A percentile compares a stretch with the other conserved stretches of the same genome.
Conservation (phyloP, 2,888 invertebrate genomes). For the Suillia variegata region DNA sequence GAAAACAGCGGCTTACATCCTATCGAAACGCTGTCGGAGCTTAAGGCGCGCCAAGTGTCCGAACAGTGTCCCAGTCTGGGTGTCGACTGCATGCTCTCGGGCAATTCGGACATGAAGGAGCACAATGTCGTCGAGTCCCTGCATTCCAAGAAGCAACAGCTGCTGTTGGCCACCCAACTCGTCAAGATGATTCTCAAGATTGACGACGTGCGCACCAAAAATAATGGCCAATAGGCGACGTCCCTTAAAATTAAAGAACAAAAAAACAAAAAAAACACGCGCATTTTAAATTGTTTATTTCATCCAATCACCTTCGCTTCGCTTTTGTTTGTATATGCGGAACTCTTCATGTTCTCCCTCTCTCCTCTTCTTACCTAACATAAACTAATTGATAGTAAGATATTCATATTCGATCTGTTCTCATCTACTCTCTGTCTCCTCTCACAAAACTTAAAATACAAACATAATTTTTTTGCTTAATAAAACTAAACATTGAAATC, state of each 20-base stretch:
- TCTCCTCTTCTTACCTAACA: not conserved
- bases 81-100: slow-evolving; percentile 91
- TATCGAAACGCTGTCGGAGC: slow-evolving; percentile 87
- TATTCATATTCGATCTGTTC: no score
- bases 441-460: no score
- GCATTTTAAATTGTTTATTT: slow-evolving; percentile 1
- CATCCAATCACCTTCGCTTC: slow-evolving; percentile 29
- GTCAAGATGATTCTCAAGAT: slow-evolving; percentile 99
- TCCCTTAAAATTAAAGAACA: slow-evolving; percentile 34
- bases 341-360: slow-evolving; percentile 7
- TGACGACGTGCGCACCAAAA: slow-evolving; percentile 84
- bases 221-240: slow-evolving; percentile 53
- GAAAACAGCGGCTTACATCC: slow-evolving; percentile 96
- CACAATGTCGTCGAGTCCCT: slow-evolving; percentile 97
- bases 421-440: no score
- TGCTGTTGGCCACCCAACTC: slow-evolving; percentile 93
- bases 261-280: not conserved
- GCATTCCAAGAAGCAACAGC: slow-evolving; percentile 96
- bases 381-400: no score
- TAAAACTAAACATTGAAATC: no score
- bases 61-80: slow-evolving; percentile 88
- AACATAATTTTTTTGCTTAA: no score
- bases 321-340: no score
- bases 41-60: slow-evolving; percentile 86
- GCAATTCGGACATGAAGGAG: slow-evolving; percentile 85